Conservation (phyloP, 1,140 invertebrate species). For the Penaeus indicus region DNA sequence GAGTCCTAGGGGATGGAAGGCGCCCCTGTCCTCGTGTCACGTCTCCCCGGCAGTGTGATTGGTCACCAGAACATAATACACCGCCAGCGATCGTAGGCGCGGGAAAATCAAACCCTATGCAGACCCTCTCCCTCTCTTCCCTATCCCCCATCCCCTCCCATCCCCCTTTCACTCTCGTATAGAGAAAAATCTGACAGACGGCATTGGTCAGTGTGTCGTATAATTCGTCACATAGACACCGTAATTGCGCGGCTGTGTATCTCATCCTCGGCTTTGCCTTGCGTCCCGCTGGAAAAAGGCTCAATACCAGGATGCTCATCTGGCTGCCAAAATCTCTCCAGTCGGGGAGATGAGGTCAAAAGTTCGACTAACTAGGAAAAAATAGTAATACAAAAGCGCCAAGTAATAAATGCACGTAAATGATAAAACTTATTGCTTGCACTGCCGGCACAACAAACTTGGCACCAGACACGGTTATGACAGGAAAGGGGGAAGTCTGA, state of each 20-base stretch:
- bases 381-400: too few species aligned
- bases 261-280: neutral
- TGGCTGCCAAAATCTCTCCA: too few species aligned
- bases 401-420: neutral
- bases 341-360: too few species aligned
- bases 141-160: constrained; percentile 24
- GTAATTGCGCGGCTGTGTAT: constrained; percentile 22
- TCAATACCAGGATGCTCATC: too few species aligned
- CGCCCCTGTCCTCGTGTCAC: constrained; percentile 53
- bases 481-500: neutral
- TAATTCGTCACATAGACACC: constrained; percentile 23
- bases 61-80: constrained; percentile 63
- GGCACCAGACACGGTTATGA: constrained; percentile 30
- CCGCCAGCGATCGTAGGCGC: constrained; percentile 60
- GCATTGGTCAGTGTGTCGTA: constrained; percentile 22
- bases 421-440: neutral
- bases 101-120: constrained; percentile 63
- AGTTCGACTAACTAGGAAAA: too few species aligned
- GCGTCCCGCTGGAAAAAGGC: too few species aligned
- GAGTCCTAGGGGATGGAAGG: constrained; percentile 43
- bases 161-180: constrained; percentile 3
- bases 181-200: constrained; percentile 20
- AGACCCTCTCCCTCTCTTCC: constrained; percentile 6
- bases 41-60: constrained; percentile 45
- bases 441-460: constrained; percentile 5